Evolutionary conservation across 2,888 invertebrate genomes (phyloP).

Genomic region (Lapara coniferarum): DNA sequence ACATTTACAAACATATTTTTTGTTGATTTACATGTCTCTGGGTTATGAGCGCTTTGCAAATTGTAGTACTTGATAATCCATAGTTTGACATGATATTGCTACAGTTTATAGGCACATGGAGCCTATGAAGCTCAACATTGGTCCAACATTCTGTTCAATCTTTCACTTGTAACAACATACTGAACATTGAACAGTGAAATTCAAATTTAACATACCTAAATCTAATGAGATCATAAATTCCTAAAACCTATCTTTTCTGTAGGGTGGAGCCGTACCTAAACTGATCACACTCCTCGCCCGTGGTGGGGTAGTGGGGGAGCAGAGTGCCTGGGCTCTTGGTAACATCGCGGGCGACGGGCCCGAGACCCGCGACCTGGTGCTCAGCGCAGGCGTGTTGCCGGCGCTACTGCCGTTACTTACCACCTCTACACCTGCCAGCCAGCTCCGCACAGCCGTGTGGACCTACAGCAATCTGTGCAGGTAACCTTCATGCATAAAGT

Average conservation of each 20-base stretch:
- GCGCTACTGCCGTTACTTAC: conserved; percentile 86
- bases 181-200: not conserved
- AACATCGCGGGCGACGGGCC: conserved; percentile 98
- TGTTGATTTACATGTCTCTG: too few species aligned
- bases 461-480: conserved; percentile 95
- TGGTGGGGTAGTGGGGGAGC: conserved; percentile 92
- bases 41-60: too few species aligned
- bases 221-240: too few species aligned
- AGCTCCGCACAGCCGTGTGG: conserved; percentile 94
- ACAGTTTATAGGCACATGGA: too few species aligned
- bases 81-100: too few species aligned
- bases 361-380: conserved; percentile 90
- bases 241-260: conserved; percentile 33
- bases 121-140: too few species aligned
- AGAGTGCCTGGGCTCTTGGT: conserved; percentile 98
- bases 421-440: conserved; percentile 78
- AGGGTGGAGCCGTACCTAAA: conserved; percentile 93
- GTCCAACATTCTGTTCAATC: too few species aligned
- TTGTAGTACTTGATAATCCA: too few species aligned
- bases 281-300: conserved; percentile 89
- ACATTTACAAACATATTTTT: too few species aligned
- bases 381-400: conserved; percentile 58
- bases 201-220: not conserved
- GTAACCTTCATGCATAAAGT: conserved; percentile 38
- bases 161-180: too few species aligned